Evolutionary conservation across 2,797 vertebrate species (phyloP).

Genomic region (Natrix natrix): DNA sequence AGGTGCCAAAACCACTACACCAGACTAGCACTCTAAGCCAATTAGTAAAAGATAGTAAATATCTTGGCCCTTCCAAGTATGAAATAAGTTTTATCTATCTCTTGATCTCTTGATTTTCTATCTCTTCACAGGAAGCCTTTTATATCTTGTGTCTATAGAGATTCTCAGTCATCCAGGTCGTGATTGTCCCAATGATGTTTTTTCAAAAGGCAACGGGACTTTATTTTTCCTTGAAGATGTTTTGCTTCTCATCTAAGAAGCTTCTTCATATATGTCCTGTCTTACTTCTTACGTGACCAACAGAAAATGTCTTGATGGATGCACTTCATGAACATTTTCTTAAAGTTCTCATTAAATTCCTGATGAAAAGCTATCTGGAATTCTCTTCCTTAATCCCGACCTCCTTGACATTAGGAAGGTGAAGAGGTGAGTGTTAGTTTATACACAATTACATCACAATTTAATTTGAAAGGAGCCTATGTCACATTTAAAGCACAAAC

Average conservation of each 20-base stretch:
- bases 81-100: slow-evolving; percentile 60
- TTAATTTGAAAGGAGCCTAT: neutral
- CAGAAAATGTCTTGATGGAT: slow-evolving; percentile 32
- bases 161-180: too few species aligned
- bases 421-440: neutral
- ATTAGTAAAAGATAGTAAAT: slow-evolving; percentile 52
- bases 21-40: slow-evolving; percentile 16
- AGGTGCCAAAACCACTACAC: neutral
- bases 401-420: slow-evolving; percentile 13
- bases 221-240: too few species aligned
- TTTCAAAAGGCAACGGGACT: too few species aligned
- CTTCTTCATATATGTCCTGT: neutral
- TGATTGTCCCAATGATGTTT: too few species aligned
- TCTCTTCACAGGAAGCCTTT: slow-evolving; percentile 62
- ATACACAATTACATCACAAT: neutral
- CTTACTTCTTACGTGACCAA: slow-evolving; percentile 15
- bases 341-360: slow-evolving; percentile 22
- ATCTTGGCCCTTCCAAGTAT: slow-evolving; percentile 60
- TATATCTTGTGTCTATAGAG: slow-evolving; percentile 12
- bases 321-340: slow-evolving; percentile 37
- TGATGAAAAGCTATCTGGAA: slow-evolving; percentile 14
- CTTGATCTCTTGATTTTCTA: slow-evolving; percentile 56
- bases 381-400: neutral
- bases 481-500: neutral
- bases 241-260: too few species aligned